Percentiles rank a stretch among this genome's conserved stretches.
Evolutionary conservation across 2,888 invertebrate species (phyloP).

Genomic region (Dynastes grantii): DNA sequence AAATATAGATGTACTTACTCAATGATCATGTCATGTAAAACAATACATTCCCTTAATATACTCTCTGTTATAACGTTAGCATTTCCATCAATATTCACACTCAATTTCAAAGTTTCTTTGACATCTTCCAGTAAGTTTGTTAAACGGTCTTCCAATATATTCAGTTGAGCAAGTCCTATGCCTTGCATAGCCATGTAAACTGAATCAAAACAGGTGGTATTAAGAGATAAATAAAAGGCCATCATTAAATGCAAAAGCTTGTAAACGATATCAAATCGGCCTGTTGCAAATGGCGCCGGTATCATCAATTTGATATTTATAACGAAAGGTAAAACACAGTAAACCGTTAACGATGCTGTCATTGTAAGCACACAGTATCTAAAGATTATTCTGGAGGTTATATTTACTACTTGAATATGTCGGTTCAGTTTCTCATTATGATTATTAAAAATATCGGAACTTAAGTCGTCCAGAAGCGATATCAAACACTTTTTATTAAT

Average conservation of each 20-base stretch:
- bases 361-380: neutral
- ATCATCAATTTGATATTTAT: neutral
- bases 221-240: neutral
- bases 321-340: neutral
- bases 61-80: neutral
- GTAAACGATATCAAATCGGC: neutral
- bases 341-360: neutral
- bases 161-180: neutral
- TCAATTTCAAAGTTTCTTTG: no score
- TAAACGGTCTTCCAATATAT: slow-evolving; percentile 14
- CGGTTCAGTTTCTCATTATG: neutral
- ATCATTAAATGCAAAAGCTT: neutral
- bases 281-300: neutral
- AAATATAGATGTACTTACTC: slow-evolving; percentile 12
- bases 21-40: slow-evolving; percentile 33
- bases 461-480: neutral
- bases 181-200: neutral
- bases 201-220: neutral
- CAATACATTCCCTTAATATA: slow-evolving; percentile 15
- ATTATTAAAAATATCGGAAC: slow-evolving; percentile 8
- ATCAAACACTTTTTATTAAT: slow-evolving; percentile 6
- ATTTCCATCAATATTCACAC: neutral
- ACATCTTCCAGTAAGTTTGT: neutral
- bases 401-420: slow-evolving; percentile 13
- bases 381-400: neutral